phyloP scores from a whole-genome alignment of 2,888 invertebrate species.

The Lasioglossum lativentre region DNA sequence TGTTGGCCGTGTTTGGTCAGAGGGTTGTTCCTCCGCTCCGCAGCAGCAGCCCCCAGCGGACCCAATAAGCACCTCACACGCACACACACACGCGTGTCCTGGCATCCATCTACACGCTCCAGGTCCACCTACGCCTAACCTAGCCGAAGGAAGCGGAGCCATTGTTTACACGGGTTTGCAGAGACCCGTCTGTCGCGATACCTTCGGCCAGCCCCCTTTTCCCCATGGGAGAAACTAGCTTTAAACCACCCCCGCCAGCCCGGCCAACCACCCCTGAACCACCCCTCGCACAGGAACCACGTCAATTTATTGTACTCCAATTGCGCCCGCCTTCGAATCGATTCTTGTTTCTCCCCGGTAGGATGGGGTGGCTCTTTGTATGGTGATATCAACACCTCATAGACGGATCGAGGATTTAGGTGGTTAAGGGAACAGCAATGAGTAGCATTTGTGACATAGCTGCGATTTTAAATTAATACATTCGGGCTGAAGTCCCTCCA shows the following conservation, averaged over 20 bases:
- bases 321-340: constrained; percentile 39
- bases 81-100: constrained; percentile 65
- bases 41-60: constrained; percentile 81
- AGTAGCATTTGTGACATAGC: too few species aligned
- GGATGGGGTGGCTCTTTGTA: not conserved
- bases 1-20: constrained; percentile 84
- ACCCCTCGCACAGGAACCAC: constrained; percentile 37
- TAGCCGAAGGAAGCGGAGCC: constrained; percentile 74
- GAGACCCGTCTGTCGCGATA: constrained; percentile 81
- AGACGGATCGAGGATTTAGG: not conserved
- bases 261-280: not conserved
- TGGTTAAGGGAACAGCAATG: too few species aligned
- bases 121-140: constrained; percentile 66
- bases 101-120: constrained; percentile 20
- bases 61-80: constrained; percentile 83
- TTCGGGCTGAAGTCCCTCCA: too few species aligned
- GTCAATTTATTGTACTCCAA: constrained; percentile 62
- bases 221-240: constrained; percentile 63
- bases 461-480: too few species aligned
- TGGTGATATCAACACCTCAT: not conserved
- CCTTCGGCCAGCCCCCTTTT: constrained; percentile 56
- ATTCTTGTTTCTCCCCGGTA: constrained; percentile 12
- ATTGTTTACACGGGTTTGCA: constrained; percentile 78
- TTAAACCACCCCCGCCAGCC: constrained; percentile 59
- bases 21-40: constrained; percentile 83